Conservation (phyloP, 2,113 vertebrate genomes). For the Prunella fulvescens region DNA sequence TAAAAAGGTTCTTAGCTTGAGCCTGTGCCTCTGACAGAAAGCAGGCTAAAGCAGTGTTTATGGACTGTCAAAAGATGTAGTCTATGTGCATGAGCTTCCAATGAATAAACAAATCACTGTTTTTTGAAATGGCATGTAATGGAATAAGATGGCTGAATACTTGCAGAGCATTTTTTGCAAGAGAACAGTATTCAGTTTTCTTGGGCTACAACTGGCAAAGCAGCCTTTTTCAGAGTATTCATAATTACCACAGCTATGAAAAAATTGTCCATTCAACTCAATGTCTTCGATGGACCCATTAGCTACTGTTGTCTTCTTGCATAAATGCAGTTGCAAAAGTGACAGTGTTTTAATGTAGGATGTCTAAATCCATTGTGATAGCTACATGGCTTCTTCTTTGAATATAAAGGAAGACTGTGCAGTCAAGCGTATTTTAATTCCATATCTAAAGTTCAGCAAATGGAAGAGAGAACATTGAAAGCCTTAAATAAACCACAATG, state of each 20-base stretch:
- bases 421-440: background rate
- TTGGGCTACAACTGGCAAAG: slow-evolving; percentile 6
- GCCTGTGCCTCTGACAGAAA: background rate
- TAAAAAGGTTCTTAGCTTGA: background rate
- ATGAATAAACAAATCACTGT: background rate
- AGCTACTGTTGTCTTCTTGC: slow-evolving; percentile 68
- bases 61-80: background rate
- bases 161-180: background rate
- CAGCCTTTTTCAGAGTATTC: slow-evolving; percentile 37
- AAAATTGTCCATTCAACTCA: slow-evolving; percentile 66
- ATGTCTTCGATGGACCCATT: slow-evolving; percentile 52
- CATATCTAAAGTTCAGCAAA: background rate
- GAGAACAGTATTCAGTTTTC: slow-evolving; percentile 9
- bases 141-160: slow-evolving; percentile 5
- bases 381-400: background rate
- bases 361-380: slow-evolving; percentile 52
- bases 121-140: background rate
- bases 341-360: slow-evolving; percentile 58
- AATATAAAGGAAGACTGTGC: background rate
- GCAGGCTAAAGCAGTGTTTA: background rate
- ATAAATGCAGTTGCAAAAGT: slow-evolving; percentile 62
- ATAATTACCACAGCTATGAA: slow-evolving; percentile 53
- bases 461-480: slow-evolving; percentile 6
- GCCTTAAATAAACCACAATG: slow-evolving; percentile 15
- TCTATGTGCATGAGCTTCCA: background rate